These are phyloP conservation scores for Drosophila austrosaltans DNA, from an alignment of 2,888 invertebrate species.

Conservation along the genomic window DNA sequence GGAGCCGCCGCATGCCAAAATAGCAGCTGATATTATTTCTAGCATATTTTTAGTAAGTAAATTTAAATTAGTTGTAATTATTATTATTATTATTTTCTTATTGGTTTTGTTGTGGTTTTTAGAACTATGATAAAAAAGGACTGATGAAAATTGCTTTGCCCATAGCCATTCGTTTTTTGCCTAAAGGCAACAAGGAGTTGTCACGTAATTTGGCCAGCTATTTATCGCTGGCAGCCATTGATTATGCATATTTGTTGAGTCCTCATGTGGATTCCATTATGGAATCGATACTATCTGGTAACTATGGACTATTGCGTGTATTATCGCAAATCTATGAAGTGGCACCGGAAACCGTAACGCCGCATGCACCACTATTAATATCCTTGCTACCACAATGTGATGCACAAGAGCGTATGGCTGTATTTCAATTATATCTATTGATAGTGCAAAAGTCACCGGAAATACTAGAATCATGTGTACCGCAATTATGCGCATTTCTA, in stretches of 20 bases:
- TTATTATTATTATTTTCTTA: too few species aligned
- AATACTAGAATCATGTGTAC: conserved; percentile 91
- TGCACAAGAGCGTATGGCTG: conserved; percentile 92
- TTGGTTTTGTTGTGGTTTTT: conserved; percentile 32
- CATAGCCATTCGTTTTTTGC: conserved; percentile 95
- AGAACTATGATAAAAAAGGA: conserved; percentile 86
- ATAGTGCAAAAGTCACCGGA: conserved; percentile 90
- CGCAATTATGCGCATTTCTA: conserved; percentile 91
- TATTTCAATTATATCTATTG: conserved; percentile 91
- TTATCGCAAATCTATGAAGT: conserved; percentile 95
- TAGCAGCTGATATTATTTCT: conserved; percentile 96
- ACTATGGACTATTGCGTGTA: conserved; percentile 93
- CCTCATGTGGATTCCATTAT: conserved; percentile 95
- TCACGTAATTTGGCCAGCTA: conserved; percentile 96
- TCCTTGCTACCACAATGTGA: conserved; percentile 91
- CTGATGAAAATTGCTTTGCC: conserved; percentile 89
- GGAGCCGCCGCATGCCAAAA: conserved; percentile 98
- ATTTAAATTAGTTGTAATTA: too few species aligned
- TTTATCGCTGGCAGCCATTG: conserved; percentile 95
- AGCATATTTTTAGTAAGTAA: conserved; percentile 94
- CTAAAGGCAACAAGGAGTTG: conserved; percentile 94
- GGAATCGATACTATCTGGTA: conserved; percentile 94
- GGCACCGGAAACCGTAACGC: conserved; percentile 93
- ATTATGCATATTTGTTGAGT: conserved; percentile 93
- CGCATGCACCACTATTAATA: conserved; percentile 92